Conservation (phyloP, 2,888 invertebrate species). For the Cyclophora punctaria region DNA sequence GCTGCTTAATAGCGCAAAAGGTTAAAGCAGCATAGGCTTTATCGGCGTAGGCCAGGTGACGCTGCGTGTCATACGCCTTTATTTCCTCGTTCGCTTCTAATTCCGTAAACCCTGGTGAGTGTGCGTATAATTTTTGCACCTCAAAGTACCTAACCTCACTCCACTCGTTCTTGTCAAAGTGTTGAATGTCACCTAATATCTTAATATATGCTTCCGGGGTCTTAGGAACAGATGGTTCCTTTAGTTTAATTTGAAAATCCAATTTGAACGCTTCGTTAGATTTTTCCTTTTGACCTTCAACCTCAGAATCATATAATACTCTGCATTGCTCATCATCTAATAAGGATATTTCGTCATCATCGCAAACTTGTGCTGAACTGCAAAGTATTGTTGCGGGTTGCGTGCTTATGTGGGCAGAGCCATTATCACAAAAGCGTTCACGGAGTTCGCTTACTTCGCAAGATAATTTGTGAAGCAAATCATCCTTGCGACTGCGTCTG, state of each 20-base stretch:
- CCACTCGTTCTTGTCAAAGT: constrained; percentile 8
- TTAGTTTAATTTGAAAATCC: constrained; percentile 7
- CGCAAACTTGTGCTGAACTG: no score
- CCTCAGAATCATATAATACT: no score
- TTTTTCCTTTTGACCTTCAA: no score
- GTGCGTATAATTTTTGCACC: constrained; percentile 13
- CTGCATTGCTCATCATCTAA: no score
- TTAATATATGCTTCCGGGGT: constrained; percentile 5
- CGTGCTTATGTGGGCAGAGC: no score
- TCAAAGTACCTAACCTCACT: constrained; percentile 12
- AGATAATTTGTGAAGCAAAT: no score
- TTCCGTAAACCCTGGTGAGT: constrained; percentile 14
- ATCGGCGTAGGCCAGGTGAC: constrained; percentile 13
- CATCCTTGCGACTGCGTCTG: no score
- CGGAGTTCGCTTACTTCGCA: no score
- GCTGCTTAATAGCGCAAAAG: constrained; percentile 16
- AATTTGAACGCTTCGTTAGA: not conserved
- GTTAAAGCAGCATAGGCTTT: constrained; percentile 18
- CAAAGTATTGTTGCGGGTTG: no score
- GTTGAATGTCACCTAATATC: constrained; percentile 8
- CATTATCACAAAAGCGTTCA: no score
- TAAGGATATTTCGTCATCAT: no score
- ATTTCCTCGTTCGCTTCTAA: constrained; percentile 16
- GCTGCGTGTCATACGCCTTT: constrained; percentile 12
- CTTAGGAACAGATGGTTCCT: constrained; percentile 11